Evolutionary conservation across 1,140 invertebrate genomes (phyloP).

Genomic region (Holotrichia oblita): DNA sequence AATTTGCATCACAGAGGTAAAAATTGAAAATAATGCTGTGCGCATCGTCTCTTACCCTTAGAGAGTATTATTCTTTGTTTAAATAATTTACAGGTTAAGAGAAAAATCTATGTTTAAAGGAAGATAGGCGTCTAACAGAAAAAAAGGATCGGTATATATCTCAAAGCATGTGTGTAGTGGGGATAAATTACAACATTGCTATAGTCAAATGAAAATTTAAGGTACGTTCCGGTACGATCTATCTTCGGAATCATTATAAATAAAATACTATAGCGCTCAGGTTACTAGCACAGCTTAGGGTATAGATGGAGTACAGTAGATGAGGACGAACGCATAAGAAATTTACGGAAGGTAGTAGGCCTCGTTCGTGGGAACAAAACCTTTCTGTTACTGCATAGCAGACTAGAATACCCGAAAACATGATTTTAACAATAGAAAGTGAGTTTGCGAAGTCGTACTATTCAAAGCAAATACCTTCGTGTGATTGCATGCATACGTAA

Average conservation of each 20-base stretch:
- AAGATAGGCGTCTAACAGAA: background rate
- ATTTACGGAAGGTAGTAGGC: background rate
- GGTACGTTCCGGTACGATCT: constrained; percentile 6
- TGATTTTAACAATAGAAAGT: no score
- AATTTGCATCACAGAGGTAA: constrained; percentile 23
- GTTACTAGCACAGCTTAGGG: background rate
- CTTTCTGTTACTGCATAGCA: no score
- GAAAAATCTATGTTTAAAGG: no score
- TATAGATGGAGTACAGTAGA: background rate
- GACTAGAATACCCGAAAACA: no score
- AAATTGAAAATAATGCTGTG: constrained; percentile 26
- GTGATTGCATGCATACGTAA: no score
- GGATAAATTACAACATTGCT: background rate
- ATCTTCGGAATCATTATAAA: constrained; percentile 25
- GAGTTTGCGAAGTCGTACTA: no score
- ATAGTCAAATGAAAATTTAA: constrained; percentile 19
- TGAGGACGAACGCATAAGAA: background rate
- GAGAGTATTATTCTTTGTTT: background rate
- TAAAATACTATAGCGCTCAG: background rate
- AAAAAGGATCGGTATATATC: background rate
- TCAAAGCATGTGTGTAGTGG: background rate
- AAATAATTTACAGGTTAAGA: background rate
- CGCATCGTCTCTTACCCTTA: background rate
- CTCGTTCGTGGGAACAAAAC: background rate
- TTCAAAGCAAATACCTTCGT: no score